These are phyloP conservation scores for Osmoderma eremita DNA, from an alignment of 2,888 invertebrate genomes.

Conservation along the genomic window DNA sequence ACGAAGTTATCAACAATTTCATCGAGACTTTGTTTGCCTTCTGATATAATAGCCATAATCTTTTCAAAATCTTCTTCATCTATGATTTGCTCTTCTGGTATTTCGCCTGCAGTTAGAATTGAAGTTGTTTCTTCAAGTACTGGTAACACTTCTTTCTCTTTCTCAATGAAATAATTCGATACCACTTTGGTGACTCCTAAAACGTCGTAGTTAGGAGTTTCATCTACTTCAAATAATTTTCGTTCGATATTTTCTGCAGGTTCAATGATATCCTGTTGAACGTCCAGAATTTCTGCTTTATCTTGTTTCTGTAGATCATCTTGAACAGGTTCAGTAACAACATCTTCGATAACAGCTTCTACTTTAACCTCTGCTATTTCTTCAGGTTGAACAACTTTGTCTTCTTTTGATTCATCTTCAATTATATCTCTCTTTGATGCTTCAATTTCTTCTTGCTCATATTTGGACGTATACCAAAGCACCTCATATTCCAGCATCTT, in stretches of 20 bases:
- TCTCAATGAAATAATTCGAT: constrained; percentile 10
- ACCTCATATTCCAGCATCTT: constrained; percentile 49
- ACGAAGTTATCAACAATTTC: constrained; percentile 30
- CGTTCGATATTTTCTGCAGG: neutral
- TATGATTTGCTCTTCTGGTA: constrained; percentile 3
- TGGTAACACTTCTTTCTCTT: constrained; percentile 4
- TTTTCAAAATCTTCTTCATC: constrained; percentile 23
- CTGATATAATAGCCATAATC: constrained; percentile 25
- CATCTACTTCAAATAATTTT: constrained; percentile 20
- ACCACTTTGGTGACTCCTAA: neutral
- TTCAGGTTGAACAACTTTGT: neutral
- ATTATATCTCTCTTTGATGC: neutral
- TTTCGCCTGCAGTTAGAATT: too few relatives aligned
- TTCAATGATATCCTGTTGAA: neutral
- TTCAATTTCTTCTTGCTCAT: neutral
- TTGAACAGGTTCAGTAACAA: neutral
- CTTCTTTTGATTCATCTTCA: neutral
- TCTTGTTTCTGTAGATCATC: too few relatives aligned
- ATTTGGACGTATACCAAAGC: constrained; percentile 41
- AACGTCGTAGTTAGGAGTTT: constrained; percentile 6
- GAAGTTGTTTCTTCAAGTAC: neutral
- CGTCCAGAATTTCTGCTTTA: neutral
- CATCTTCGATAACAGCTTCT: neutral
- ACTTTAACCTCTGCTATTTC: neutral
- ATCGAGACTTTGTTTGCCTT: constrained; percentile 28